Evolutionary conservation across 2,888 invertebrate genomes (phyloP).

Genomic region (Cheilosia grossa): DNA sequence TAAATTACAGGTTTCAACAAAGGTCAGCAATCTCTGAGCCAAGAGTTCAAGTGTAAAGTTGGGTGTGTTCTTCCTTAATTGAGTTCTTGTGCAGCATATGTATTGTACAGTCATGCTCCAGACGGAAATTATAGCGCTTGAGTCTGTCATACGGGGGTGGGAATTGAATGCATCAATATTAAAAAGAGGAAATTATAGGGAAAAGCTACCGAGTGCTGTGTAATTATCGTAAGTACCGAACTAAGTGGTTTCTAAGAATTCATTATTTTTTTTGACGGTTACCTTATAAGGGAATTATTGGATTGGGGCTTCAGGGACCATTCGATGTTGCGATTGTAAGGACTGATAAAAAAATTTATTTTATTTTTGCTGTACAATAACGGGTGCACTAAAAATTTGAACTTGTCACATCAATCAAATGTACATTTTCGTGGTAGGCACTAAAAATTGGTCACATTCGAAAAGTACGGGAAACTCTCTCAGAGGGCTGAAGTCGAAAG

Average conservation of each 20-base stretch:
- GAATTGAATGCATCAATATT: neutral
- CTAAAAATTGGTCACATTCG: too few species aligned
- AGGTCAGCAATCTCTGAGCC: conserved; percentile 2
- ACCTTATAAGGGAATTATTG: too few species aligned
- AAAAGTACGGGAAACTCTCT: too few species aligned
- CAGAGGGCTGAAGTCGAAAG: too few species aligned
- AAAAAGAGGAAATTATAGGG: neutral
- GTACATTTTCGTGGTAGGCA: too few species aligned
- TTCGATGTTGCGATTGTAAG: too few species aligned
- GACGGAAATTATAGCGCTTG: conserved; percentile 27
- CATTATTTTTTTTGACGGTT: too few species aligned
- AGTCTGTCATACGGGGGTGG: neutral
- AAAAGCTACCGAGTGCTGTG: conserved; percentile 1
- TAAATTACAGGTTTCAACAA: conserved; percentile 38
- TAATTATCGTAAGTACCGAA: conserved; percentile 14
- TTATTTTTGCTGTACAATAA: too few species aligned
- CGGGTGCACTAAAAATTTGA: too few species aligned
- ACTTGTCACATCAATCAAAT: too few species aligned
- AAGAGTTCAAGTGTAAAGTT: neutral
- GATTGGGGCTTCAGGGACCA: too few species aligned
- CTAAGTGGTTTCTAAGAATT: conserved; percentile 3
- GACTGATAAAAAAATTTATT: too few species aligned
- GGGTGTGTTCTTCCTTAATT: conserved; percentile 33
- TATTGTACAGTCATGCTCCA: neutral
- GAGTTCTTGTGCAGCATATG: conserved; percentile 19